These are phyloP conservation scores for Watsonalla binaria DNA, from an alignment of 2,888 invertebrate genomes.

Conservation along the genomic window DNA sequence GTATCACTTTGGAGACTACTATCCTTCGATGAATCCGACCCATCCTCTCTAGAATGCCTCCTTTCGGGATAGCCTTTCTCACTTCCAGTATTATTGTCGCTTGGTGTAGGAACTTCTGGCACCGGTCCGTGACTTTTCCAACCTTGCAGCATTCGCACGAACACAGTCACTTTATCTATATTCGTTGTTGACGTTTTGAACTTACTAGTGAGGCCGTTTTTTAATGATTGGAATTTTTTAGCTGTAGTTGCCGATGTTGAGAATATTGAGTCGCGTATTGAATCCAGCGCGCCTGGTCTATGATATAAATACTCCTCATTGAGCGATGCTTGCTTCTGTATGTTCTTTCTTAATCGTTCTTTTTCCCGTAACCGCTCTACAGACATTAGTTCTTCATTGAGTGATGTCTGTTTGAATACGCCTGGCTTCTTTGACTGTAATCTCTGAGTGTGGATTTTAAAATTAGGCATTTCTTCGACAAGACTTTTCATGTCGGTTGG, in stretches of 20 bases:
- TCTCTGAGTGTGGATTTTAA: slow-evolving; percentile 74
- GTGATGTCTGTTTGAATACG: slow-evolving; percentile 89
- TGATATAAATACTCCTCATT: slow-evolving; percentile 91
- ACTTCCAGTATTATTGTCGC: slow-evolving; percentile 62
- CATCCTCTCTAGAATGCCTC: slow-evolving; percentile 90
- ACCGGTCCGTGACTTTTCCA: slow-evolving; percentile 82
- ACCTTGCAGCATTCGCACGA: slow-evolving; percentile 91
- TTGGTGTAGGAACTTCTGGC: slow-evolving; percentile 65
- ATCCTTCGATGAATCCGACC: slow-evolving; percentile 92
- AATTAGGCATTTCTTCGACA: slow-evolving; percentile 82
- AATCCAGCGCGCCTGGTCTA: slow-evolving; percentile 81
- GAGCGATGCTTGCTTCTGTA: slow-evolving; percentile 92
- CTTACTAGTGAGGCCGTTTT: slow-evolving; percentile 90
- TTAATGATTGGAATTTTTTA: slow-evolving; percentile 87
- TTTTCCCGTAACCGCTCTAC: slow-evolving; percentile 91
- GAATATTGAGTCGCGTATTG: slow-evolving; percentile 85
- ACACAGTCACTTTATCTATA: slow-evolving; percentile 90
- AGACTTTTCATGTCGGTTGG: slow-evolving; percentile 84
- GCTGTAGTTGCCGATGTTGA: slow-evolving; percentile 83
- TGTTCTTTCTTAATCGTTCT: slow-evolving; percentile 88
- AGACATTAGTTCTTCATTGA: slow-evolving; percentile 94
- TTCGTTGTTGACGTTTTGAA: slow-evolving; percentile 90
- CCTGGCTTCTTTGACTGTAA: slow-evolving; percentile 75
- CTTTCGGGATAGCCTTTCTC: slow-evolving; percentile 79
- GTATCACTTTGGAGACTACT: slow-evolving; percentile 96